Base-by-base conservation (phyloP, 2,888 invertebrate species). In the Parelbella ahira region DNA sequence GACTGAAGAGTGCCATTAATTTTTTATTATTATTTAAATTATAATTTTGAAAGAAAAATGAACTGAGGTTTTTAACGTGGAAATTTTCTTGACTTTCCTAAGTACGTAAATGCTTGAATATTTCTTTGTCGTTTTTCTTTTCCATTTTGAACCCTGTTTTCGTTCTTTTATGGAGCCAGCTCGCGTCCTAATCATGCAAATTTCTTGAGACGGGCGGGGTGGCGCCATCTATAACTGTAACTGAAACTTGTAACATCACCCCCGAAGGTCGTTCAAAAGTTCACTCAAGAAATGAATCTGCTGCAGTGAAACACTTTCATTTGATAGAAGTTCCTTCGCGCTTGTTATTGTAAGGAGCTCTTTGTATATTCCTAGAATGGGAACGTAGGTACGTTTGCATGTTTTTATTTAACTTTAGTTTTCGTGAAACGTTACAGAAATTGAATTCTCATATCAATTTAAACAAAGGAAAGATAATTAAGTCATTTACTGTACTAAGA, bases 251-350 rank as follows among this genome's bases (percentile, higher is more conserved):
- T 60, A 67, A 65, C 62, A 58, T 73, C 74, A 68, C 68, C 70
- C 72, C 65, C 75, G 83, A 84, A 86, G 86, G 84, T 86, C 86
- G 84, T 81, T 78, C 68, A 68, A 68, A 79, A 84, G 68, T 86
- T 86, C 74, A 73, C 66, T 66, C 68, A 69, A 72, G 74, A 72
- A 79, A 77, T 73, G 77, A 83, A 82, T 82, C 69, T 68, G 65
- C 69, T 71, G 63, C 67, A 72, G 56, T 61, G 63, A 72, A 74
- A 77, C 82, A 84, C 82, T 83, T 83, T 80, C 80, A 69, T 80
- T 77, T 73, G 62, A 57, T 57, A 55, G 56, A 43, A 43, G 43
- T 64, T 59, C 57, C 53, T 59, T 56, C 49, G 49, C 45, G 49
- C 37, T 51, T 51, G 49, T 45, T 49, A 46, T 47, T 54, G 47